Base-by-base conservation (phyloP, 2,797 vertebrate species). In the Tamandua tetradactyla region DNA sequence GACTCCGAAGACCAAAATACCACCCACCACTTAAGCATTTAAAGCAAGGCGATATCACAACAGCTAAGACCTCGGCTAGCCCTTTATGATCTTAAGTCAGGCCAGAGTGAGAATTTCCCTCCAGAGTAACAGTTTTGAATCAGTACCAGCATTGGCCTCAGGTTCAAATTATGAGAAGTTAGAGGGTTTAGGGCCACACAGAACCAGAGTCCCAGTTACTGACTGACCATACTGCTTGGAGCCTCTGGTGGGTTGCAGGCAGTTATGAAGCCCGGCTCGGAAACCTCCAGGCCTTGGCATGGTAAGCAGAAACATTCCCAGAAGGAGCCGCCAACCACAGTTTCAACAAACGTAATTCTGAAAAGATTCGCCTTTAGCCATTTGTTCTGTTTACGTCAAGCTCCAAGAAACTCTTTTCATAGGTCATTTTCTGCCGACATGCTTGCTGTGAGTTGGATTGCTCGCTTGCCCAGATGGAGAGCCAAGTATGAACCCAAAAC, bases 371-470 rank as follows among this genome's bases (percentile, higher is more conserved):
- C 78, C 89, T 78, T 75, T 72, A 64, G 76, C 49, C 35, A 61
- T 92, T 93, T 81, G 84, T 11, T 90, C 18, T 92, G 78, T 87
- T 74, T 95, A 80, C 52, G 81, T 55, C 69, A 82, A 47, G 57
- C 23, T 93, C 61, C 68, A 71, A 55, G 72, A 59, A 66, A 75
- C 83, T 87, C 87, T 85, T 94, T 80, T 66, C 79, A n/a, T 84
- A 80, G 61, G 13, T 68, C 62, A 11, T 92, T 64, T 74, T 93
- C 86, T 89, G 40, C 94, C 95, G 96, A 82, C 37, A 75, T 20
- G 37, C 27, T 44, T 15, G 76, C 66, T 59, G 14, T 3, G 72
- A 95, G 37, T 25, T 27, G 14, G n/a, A 96, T 91, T 88, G 90
- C 13, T 94, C 64, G 87, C 69, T 96, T 87, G 85, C 72, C 13